Evolutionary conservation across 1,140 invertebrate species (phyloP), one percentile per base, ranked within the genome.

Genomic region (Neodiprion fabricii): DNA sequence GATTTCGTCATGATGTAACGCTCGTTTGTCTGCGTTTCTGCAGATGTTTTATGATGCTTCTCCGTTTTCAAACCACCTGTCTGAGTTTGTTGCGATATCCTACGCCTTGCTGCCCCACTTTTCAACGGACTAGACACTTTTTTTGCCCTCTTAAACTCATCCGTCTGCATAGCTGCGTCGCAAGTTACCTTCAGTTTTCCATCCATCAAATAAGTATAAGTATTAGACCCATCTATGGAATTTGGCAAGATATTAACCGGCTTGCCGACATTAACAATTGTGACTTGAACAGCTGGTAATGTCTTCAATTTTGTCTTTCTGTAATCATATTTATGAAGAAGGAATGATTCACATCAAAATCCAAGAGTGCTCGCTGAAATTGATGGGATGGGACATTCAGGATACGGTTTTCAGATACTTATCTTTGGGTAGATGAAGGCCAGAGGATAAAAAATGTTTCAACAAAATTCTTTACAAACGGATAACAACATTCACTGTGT

Each of bases 1-100:
- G 73, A 72, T 73, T 80, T 81, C 71, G 77, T 78, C 49, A 74
- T 74, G 49, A 79, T 75, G 28, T 79, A 84, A 75, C 85, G 79
- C 9, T 80, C 82, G 23, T 78, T 79, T 0, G 89, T 91, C 84
- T 91, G 90, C 1, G 90, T 91, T 77, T 90, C 86, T 49, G 83
- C 87, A 23, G 84, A 87, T 7, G 80, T 78, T 68, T 81, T 84
- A 14, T 72, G 75, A 7, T 75, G 72, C 71, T 82, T 88, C 23
- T 83, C 80, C 72, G 82, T 87, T 49, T 79, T 78, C 14, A 79
- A 72, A 11, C 74, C 73, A 76, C 77, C 84, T 9, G 90, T 91
- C 77, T 91, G 90, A 0, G 90, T 91, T 75, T 91, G 85, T 70
- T 84, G 85, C 8, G 88, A 86, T 75, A 83, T 81, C 72, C 84